Evolutionary conservation across 2,888 invertebrate genomes (phyloP).

Genomic region (Liposcelis brunnea): DNA sequence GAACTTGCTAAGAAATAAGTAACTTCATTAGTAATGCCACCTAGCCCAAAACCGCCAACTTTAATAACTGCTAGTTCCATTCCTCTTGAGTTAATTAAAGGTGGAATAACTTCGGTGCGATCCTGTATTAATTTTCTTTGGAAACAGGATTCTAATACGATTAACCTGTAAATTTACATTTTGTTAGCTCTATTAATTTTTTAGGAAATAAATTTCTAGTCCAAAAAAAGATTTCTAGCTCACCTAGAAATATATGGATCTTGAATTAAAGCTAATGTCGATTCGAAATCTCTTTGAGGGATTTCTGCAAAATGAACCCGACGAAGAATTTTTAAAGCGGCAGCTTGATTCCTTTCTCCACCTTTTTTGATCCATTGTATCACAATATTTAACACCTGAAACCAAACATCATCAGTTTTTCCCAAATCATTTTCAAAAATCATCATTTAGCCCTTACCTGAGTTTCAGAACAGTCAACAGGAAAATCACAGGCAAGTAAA

Average conservation of each 20-base stretch:
- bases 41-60: slow-evolving; percentile 47
- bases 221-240: background rate
- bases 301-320: slow-evolving; percentile 1
- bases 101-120: slow-evolving; percentile 15
- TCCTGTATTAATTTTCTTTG: background rate
- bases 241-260: slow-evolving; percentile 5
- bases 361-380: slow-evolving; percentile 1
- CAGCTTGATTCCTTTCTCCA: background rate
- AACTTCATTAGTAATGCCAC: slow-evolving; percentile 49
- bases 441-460: slow-evolving; percentile 25
- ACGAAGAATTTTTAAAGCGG: background rate
- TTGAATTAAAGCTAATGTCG: slow-evolving; percentile 5
- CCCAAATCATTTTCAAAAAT: background rate
- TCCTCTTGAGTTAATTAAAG: slow-evolving; percentile 42
- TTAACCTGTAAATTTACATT: slow-evolving; percentile 6
- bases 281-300: background rate
- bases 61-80: slow-evolving; percentile 50
- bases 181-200: too few species aligned
- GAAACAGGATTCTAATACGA: background rate
- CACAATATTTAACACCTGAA: slow-evolving; percentile 2
- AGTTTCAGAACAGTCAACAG: slow-evolving; percentile 47
- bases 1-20: slow-evolving; percentile 40
- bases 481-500: slow-evolving; percentile 44
- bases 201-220: too few species aligned
- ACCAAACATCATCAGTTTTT: background rate